Evolutionary conservation across 2,113 vertebrate species (phyloP).

Genomic region (Montifringilla adamsi): DNA sequence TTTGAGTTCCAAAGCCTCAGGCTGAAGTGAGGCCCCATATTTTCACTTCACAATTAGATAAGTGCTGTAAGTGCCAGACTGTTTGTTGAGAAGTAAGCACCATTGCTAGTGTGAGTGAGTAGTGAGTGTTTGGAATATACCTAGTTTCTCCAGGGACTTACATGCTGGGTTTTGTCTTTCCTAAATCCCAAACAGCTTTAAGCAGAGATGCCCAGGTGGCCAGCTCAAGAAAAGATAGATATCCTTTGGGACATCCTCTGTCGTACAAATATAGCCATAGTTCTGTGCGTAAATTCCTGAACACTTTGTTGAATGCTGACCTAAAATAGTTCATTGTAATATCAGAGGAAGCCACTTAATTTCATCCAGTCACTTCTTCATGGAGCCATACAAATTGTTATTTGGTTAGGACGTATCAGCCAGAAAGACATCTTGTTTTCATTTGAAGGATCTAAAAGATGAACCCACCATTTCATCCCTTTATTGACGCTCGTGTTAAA

Average conservation of each 20-base stretch:
- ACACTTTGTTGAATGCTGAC: background rate
- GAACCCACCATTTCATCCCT: background rate
- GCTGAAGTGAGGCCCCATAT: background rate
- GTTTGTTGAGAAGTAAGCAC: background rate
- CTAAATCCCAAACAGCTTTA: conserved; percentile 9
- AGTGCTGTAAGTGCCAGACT: background rate
- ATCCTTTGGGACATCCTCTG: conserved; percentile 17
- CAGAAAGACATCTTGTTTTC: conserved; percentile 34
- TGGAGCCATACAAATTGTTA: background rate
- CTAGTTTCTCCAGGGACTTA: background rate
- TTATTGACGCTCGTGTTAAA: background rate
- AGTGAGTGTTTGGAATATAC: background rate
- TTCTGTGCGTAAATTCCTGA: conserved; percentile 11
- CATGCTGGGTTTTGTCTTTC: background rate
- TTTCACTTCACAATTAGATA: background rate
- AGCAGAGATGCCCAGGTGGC: conserved; percentile 4
- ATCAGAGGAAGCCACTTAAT: conserved; percentile 26
- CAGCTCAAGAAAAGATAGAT: background rate
- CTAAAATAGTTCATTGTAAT: conserved; percentile 22
- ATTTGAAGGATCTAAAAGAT: conserved; percentile 8
- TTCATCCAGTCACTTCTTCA: conserved; percentile 20
- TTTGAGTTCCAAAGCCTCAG: background rate
- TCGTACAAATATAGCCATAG: background rate
- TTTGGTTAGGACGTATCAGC: background rate
- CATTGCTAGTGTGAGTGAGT: background rate